Base-by-base conservation (phyloP, 2,888 invertebrate species). In the Caenorhabditis doughertyi region DNA sequence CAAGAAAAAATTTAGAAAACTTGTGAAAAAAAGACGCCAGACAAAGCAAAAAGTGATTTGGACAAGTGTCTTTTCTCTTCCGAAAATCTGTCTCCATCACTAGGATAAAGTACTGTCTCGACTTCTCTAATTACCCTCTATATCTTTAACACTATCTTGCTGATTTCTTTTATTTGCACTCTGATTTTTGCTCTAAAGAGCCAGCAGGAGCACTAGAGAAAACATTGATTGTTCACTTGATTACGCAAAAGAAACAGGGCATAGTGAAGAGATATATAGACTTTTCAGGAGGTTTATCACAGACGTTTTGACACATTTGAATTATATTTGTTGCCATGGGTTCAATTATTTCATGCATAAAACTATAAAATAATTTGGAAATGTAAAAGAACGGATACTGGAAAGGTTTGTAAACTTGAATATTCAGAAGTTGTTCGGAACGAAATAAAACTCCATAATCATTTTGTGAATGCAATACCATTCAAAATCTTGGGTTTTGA, bases 221-320 rank as follows among this genome's bases (percentile, higher is more conserved):
- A 32, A 70, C 70, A 70, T 70, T 62, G 72, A 72, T 72, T 72
- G 72, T 62, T 72, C 72, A 62, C 62, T 58, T 58, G 44, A 71
- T 71, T 71, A 71, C 71, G 71, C 71, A 71, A 27, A 49, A 64
- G 64, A 47, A 51, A 65, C 35, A 65, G 35, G 25, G 65, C 47
- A 47, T 47, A 25, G 47, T 44, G 49, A 49, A 49, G 49, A 49
- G 49, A 65, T 13, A 23, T 2, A n/a, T 32, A 53, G 27, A 53
- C 21, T 56, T 56, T 53, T 9, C 0, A 25, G 58, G 39, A 55
- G 18, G 16, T 35, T 47, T 4, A 16, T 11, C 29, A 18, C 29
- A 47, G 29, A 25, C 64, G 13, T 23, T 56, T 70, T 56, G 70
- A 70, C 70, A 70, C 56, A 56, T 56, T 55, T 27, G 27, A 9